Evolutionary conservation across 2,888 invertebrate species (phyloP).

Genomic region (Xanthorhoe designata): DNA sequence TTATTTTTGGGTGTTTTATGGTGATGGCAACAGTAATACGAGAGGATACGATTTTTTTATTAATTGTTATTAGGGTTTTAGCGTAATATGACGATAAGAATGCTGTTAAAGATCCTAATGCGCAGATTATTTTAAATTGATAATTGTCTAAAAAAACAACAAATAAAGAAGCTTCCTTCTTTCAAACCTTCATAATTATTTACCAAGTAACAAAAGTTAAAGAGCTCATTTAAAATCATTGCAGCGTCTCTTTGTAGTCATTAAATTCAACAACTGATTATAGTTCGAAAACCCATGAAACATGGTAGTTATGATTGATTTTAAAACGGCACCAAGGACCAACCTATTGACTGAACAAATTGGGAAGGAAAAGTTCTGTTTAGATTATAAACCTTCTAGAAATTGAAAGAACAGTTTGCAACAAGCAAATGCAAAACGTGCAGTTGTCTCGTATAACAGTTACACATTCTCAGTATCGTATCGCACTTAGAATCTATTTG

Average conservation of each 20-base stretch:
- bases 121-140: conserved; percentile 7
- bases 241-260: neutral
- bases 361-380: neutral
- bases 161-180: too few relatives aligned
- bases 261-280: neutral
- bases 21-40: conserved; percentile 19
- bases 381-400: neutral
- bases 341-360: neutral
- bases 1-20: conserved; percentile 32
- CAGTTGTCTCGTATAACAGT: conserved; percentile 34
- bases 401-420: conserved; percentile 12
- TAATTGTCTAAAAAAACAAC: neutral
- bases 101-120: conserved; percentile 10
- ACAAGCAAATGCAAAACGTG: conserved; percentile 26
- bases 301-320: neutral
- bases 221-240: neutral
- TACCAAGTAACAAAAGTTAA: neutral
- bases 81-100: conserved; percentile 29
- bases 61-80: conserved; percentile 35
- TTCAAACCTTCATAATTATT: neutral
- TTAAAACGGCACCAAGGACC: neutral
- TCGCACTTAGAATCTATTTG: conserved; percentile 36
- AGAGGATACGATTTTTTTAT: conserved; percentile 27
- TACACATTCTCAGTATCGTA: conserved; percentile 34
- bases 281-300: neutral